Percentiles rank a stretch among this genome's conserved stretches.
Conservation (phyloP, 2,113 vertebrate species). For the Crotalus tigris region DNA sequence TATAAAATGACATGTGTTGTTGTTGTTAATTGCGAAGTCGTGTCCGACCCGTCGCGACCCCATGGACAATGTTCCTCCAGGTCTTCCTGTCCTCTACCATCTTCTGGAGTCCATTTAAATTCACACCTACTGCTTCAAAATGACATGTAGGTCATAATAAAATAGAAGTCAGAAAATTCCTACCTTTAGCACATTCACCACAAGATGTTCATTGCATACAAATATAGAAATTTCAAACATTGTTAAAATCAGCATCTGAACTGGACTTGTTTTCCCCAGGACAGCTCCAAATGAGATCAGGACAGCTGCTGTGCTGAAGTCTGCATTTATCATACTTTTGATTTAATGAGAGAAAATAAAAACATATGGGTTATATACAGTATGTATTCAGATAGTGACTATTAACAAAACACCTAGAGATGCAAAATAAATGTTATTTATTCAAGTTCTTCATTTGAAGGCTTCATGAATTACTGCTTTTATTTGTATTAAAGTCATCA, state of each 20-base stretch:
- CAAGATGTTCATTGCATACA: conserved; percentile 83
- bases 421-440: not conserved
- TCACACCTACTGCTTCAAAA: no score
- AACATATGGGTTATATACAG: not conserved
- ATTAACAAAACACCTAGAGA: not conserved
- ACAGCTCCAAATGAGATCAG: conserved; percentile 95
- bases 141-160: not conserved
- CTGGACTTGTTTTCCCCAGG: conserved; percentile 91
- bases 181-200: conserved; percentile 68
- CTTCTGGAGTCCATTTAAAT: no score
- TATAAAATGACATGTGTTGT: not conserved
- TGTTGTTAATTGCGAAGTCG: no score
- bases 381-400: not conserved
- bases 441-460: not conserved
- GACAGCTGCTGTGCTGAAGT: conserved; percentile 92
- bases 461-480: not conserved
- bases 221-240: conserved; percentile 87
- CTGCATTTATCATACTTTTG: conserved; percentile 90
- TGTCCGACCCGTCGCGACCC: no score
- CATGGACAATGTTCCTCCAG: no score
- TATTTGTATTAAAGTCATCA: not conserved
- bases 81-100: no score
- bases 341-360: not conserved
- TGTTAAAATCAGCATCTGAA: conserved; percentile 92
- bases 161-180: conserved; percentile 17